Evolutionary conservation across 2,797 vertebrate species (phyloP).

Genomic region (Megalops cyprinoides): DNA sequence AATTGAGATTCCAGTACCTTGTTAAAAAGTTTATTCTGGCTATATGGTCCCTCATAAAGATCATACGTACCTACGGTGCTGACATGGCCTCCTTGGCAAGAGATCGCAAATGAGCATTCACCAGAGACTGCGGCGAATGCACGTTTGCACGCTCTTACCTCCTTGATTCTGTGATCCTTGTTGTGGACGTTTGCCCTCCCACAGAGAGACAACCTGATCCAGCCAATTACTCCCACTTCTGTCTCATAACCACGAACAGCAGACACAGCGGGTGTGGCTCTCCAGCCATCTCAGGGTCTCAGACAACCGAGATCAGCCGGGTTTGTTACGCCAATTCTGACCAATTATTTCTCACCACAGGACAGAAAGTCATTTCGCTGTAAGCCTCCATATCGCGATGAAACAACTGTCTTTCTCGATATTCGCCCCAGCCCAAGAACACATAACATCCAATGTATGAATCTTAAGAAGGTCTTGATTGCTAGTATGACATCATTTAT

Average conservation of each 20-base stretch:
- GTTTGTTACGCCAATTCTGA: constrained; percentile 21
- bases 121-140: neutral
- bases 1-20: constrained; percentile 45
- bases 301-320: neutral
- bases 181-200: neutral
- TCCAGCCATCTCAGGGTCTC: neutral
- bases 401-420: neutral
- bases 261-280: neutral
- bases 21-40: too few relatives aligned
- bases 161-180: neutral
- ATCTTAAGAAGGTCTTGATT: neutral
- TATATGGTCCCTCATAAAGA: too few relatives aligned
- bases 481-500: neutral
- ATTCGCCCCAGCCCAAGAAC: neutral
- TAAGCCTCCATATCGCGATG: neutral
- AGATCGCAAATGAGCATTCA: neutral
- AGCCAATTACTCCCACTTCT: neutral
- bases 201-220: constrained; percentile 11
- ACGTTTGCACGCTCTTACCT: neutral
- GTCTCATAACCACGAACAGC: neutral
- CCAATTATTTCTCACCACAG: neutral
- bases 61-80: neutral
- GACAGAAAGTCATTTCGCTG: neutral
- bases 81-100: neutral
- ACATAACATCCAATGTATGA: neutral